Conservation (phyloP, 1,140 invertebrate genomes). For the Drosophila arawakana region DNA sequence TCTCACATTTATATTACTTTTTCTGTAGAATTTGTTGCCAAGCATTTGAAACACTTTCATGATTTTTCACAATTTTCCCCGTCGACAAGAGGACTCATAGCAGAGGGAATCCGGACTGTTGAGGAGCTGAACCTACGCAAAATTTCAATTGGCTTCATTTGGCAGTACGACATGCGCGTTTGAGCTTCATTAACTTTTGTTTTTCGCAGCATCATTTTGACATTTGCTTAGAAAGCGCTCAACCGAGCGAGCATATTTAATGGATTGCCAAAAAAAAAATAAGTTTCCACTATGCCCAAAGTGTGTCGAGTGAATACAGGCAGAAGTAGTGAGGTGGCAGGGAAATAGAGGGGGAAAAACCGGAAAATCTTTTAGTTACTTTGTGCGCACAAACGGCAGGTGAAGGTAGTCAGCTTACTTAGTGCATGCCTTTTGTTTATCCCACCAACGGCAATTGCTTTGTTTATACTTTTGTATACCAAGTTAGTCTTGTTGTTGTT, state of each 20-base stretch:
- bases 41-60: background rate
- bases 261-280: slow-evolving; percentile 55
- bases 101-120: background rate
- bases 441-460: slow-evolving; percentile 55
- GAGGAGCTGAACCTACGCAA: background rate
- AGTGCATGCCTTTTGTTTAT: slow-evolving; percentile 61
- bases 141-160: slow-evolving; percentile 68
- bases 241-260: slow-evolving; percentile 58
- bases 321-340: background rate
- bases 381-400: background rate
- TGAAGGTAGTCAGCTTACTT: slow-evolving; percentile 29
- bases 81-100: background rate
- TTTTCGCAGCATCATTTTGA: slow-evolving; percentile 22
- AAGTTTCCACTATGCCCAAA: slow-evolving; percentile 30
- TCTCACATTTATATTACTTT: background rate
- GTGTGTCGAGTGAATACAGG: slow-evolving; percentile 19
- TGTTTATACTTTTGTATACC: slow-evolving; percentile 55
- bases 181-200: slow-evolving; percentile 70
- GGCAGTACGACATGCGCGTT: slow-evolving; percentile 64
- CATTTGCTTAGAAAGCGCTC: slow-evolving; percentile 32
- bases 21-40: background rate
- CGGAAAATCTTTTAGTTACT: slow-evolving; percentile 32
- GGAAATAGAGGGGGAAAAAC: background rate
- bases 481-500: slow-evolving; percentile 35
- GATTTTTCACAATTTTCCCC: background rate